Evolutionary conservation across 1,140 invertebrate genomes (phyloP).

Genomic region (roundworm (Caenorhabditis elegans)): WBcel235 BX284605.5:13012501-13013000

Average conservation of each 20-base stretch:
- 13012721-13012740: background rate
- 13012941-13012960: no score
- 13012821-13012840: no score
- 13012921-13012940: no score
- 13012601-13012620: background rate
- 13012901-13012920: no score
- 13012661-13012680: background rate
- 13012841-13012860: no score
- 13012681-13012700: background rate
- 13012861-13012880: no score
- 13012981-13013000: no score
- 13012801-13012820: no score
- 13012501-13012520: background rate
- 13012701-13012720: background rate
- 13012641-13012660: background rate
- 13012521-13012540: background rate
- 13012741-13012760: background rate
- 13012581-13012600: background rate
- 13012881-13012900: no score
- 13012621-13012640: background rate
- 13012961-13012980: no score
- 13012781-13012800: background rate
- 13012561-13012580: constrained; percentile 16
- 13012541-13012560: background rate
- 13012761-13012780: background rate